A percentile compares a stretch with the other conserved stretches of the same genome.
Conservation (phyloP, 2,113 vertebrate species). For the Gnathonemus echidnorhynchus region DNA sequence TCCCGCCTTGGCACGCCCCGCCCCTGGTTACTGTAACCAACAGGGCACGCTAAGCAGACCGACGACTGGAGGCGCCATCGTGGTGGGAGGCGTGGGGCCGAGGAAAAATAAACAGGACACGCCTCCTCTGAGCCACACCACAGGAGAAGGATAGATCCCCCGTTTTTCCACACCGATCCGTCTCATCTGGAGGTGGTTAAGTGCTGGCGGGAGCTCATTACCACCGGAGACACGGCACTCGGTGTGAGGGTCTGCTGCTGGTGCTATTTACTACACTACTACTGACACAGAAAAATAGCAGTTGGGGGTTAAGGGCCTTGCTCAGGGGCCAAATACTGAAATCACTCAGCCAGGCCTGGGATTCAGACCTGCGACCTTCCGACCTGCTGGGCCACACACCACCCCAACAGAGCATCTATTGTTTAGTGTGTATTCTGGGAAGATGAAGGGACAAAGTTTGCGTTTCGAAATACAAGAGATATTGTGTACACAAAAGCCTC, state of each 20-base stretch:
- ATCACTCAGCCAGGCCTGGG: neutral
- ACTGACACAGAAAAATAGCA: neutral
- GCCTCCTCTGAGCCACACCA: slow-evolving; percentile 24
- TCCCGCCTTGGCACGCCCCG: neutral
- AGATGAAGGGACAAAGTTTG: neutral
- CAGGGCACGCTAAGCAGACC: neutral
- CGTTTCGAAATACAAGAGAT: neutral
- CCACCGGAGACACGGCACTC: neutral
- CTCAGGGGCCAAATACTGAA: neutral
- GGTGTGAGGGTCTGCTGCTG: neutral
- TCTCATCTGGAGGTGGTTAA: slow-evolving; percentile 39
- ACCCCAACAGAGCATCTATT: neutral
- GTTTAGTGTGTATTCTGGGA: neutral
- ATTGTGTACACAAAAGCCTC: neutral
- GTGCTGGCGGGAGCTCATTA: neutral
- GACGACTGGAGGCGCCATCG: neutral
- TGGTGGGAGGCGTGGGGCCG: neutral
- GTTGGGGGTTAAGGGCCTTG: neutral
- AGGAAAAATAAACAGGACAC: slow-evolving; percentile 18
- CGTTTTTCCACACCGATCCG: neutral
- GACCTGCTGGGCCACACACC: neutral
- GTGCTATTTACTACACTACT: neutral
- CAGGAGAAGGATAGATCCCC: neutral
- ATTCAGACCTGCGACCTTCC: neutral
- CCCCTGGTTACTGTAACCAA: neutral